Percentiles rank a stretch among this genome's conserved stretches.
Evolutionary conservation across 2,113 vertebrate genomes (phyloP).

Genomic region (Jacana jacana): DNA sequence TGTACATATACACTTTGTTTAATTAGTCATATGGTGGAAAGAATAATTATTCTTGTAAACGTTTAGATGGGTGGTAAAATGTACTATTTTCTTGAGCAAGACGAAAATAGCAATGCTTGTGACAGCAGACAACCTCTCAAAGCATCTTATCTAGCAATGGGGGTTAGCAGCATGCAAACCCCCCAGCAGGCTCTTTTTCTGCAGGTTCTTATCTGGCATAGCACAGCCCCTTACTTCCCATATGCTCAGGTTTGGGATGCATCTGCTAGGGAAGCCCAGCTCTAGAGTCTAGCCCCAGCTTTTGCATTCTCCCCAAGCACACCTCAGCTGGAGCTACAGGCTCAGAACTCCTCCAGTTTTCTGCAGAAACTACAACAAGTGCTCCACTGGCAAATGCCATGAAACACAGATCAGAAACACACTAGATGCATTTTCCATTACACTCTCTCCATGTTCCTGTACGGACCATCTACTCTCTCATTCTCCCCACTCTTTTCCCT

Average conservation of each 20-base stretch:
- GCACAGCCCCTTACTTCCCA: not conserved
- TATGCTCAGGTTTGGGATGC: not conserved
- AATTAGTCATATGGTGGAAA: not conserved
- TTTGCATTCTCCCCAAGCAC: not conserved
- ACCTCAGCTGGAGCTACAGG: not conserved
- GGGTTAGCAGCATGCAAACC: not conserved
- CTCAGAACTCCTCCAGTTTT: not conserved
- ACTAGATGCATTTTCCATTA: not conserved
- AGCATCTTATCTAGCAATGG: not conserved
- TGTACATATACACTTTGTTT: rapidly evolving
- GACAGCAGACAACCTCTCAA: not conserved
- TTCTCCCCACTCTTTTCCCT: not conserved
- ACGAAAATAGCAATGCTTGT: rapidly evolving
- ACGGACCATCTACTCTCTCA: not conserved
- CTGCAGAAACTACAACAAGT: not conserved
- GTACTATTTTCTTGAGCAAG: not conserved
- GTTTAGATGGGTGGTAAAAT: not conserved
- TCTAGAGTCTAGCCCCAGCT: not conserved
- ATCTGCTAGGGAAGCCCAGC: not conserved
- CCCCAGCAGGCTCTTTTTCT: not conserved
- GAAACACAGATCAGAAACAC: not conserved
- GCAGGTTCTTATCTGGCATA: not conserved
- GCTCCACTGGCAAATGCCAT: not conserved
- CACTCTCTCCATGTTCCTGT: not conserved
- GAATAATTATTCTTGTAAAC: not conserved